Base-by-base conservation (phyloP, 1,140 invertebrate genomes). In the Formica exsecta region DNA sequence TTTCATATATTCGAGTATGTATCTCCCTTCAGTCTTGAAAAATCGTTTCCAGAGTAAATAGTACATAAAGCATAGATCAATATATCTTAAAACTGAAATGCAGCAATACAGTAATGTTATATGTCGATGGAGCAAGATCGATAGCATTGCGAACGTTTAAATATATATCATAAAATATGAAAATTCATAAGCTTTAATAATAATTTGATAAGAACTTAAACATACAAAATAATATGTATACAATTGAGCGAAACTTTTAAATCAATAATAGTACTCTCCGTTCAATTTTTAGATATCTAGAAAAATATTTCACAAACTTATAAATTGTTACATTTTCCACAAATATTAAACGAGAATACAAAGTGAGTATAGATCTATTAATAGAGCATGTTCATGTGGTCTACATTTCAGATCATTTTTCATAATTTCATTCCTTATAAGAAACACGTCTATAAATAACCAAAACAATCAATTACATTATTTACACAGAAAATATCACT, bases 401-500 rank as follows among this genome's bases (percentile, higher is more conserved):
- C n/a, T 57, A 74, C 44, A 59, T 41, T 80, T 68, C 54, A 48
- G 38, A 81, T 61, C 19, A 71, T 36, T 44, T 61, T 81, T 79
- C 13, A 25, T 54, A 81, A 61, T 73, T 59, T 73, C 25, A 59
- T 11, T 81, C 22, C 19, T 81, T 73, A 38, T 59, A 81, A 59
- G n/a, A 73, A 68, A 73, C 59, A 80, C 16, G 71, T 81, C 3
- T 73, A 32, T 2, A 61, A 73, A 25, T 36, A 41, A 81, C 32
- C 1, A 73, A 29, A 6, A 59, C 32, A 71, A 19, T 80, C 51
- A 59, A 66, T 88, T 79, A 66, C 77, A 74, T 41, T 86, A 89
- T 76, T 74, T 75, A 65, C 48, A 70, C 89, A 38, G 16, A 81
- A 81, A 81, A 61, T 81, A 73, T 65, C 22, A 77, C 29, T 81